Evolutionary conservation across 1,140 invertebrate genomes (phyloP).

Genomic region (Xylocopa sonorina): DNA sequence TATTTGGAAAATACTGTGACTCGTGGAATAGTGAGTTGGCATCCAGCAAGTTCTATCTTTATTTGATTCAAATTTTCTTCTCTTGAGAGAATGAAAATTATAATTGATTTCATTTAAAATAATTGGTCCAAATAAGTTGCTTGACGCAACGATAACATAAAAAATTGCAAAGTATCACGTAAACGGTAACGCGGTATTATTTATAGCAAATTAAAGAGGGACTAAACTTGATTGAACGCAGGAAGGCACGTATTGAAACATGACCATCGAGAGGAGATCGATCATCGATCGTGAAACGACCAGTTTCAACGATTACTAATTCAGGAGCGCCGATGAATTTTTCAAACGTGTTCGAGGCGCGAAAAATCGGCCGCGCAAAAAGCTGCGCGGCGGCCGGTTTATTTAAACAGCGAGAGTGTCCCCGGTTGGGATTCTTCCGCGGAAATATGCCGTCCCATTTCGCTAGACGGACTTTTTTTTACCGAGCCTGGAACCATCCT

Average conservation of each 20-base stretch:
- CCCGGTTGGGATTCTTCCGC: not conserved
- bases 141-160: not conserved
- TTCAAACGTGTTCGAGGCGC: not conserved
- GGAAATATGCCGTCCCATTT: conserved; percentile 34
- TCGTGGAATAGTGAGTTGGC: too few relatives aligned
- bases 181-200: too few relatives aligned
- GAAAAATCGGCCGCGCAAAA: not conserved
- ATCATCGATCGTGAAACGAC: not conserved
- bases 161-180: too few relatives aligned
- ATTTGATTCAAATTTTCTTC: too few relatives aligned
- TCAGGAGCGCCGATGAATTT: not conserved
- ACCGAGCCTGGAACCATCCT: conserved; percentile 15
- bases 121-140: not conserved
- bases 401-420: not conserved
- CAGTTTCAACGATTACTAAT: too few relatives aligned
- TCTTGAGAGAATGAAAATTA: too few relatives aligned
- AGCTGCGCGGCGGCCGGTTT: not conserved
- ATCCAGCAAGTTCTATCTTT: too few relatives aligned
- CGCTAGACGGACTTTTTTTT: not conserved
- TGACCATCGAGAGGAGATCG: not conserved
- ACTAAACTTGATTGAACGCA: too few relatives aligned
- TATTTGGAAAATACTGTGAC: too few relatives aligned
- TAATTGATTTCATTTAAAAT: too few relatives aligned
- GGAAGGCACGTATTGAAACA: not conserved
- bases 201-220: too few relatives aligned